Evolutionary conservation across 2,113 vertebrate genomes (phyloP), one percentile per base, ranked within the genome.

Genomic region (Campylomormyrus numenius): DNA sequence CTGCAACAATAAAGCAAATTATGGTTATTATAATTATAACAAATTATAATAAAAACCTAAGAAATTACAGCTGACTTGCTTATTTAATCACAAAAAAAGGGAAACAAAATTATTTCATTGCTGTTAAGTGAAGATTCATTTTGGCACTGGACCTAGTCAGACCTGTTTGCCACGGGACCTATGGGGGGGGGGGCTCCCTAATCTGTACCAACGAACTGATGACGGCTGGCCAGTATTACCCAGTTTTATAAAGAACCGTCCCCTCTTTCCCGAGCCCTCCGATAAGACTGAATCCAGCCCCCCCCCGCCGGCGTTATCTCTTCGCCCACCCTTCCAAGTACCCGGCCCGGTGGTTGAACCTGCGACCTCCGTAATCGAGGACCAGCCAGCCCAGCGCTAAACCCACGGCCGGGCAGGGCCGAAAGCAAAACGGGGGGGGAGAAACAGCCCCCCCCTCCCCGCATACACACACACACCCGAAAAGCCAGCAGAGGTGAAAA

Each of bases 401-500:
- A 92, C 92, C 92, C 89, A 88, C 91, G 74, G 91, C 62, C 85
- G 89, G 91, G 91, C 70, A 53, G 90, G 93, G 88, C 24, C 91
- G 90, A 84, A 58, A 91, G 92, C 91, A 92, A 10, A 90, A 91
- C 1, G 0, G n/a, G n/a, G 89, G 92, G 92, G 84, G 92, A 92
- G 90, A 84, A 91, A 13, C 27, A 13, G 31, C 66, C 27, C 27
- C 9, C 66, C 19, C 80, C 39, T 39, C 17, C 19, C 1, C 80
- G 1, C 19, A 84, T 0, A 39, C 21, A 46, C 80, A 19, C 77
- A 52, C 21, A 3, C 45, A 85, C 83, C 50, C 77, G 50, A 21
- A 50, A 92, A 94, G 94, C 95, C 94, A 46, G 91, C 91, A 97
- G 96, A 98, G 98, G 98, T 99, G 98, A 99, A 98, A 98, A 99